Conservation (phyloP, 92 coral and sea anemone species). For the Muricea muricata region DNA sequence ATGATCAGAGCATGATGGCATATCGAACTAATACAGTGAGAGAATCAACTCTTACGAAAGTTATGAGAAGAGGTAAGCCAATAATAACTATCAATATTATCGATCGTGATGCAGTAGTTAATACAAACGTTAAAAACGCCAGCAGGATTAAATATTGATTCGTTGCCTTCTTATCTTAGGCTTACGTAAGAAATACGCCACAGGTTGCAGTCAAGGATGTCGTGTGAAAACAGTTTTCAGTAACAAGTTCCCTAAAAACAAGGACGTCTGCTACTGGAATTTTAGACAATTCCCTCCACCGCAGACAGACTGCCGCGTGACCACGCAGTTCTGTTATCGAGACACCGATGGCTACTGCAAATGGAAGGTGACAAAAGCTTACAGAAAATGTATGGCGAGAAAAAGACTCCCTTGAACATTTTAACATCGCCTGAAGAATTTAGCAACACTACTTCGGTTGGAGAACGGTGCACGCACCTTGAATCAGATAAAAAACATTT, state of each 20-base stretch:
- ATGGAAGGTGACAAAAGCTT: constrained; percentile 20
- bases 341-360: constrained; percentile 13
- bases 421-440: background rate
- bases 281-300: background rate
- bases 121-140: too few relatives aligned
- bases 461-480: background rate
- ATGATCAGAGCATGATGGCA: constrained; percentile 2
- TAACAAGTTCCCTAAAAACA: background rate
- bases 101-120: background rate
- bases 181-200: constrained; percentile 26
- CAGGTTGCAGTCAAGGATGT: constrained; percentile 29
- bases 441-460: background rate
- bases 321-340: constrained; percentile 32
- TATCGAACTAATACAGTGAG: background rate
- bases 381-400: constrained; percentile 6
- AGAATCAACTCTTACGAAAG: background rate
- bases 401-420: constrained; percentile 10
- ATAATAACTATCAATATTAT: background rate
- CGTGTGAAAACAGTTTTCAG: constrained; percentile 12
- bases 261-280: constrained; percentile 11
- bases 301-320: constrained; percentile 13
- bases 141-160: background rate
- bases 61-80: constrained; percentile 27
- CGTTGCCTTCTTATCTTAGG: background rate
- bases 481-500: background rate